A percentile compares a stretch with the other conserved stretches of the same genome.
These are phyloP conservation scores for Zaprionus lachaisei DNA, from an alignment of 1,140 invertebrate species.

Conservation along the genomic window DNA sequence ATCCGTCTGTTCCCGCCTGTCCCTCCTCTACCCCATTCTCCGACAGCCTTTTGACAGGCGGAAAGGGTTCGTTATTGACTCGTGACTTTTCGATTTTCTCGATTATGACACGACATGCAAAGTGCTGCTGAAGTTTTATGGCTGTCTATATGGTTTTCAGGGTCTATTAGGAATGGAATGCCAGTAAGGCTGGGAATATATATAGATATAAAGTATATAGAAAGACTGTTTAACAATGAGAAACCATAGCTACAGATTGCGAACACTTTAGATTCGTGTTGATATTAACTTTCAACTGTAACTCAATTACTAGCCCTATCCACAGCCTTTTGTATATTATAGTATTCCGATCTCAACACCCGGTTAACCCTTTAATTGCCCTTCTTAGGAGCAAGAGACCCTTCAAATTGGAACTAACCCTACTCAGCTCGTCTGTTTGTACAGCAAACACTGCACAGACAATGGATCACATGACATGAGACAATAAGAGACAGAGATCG, in stretches of 20 bases:
- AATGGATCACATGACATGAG: constrained; percentile 57
- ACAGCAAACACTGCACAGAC: constrained; percentile 28
- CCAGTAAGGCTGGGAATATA: neutral
- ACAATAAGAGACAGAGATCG: constrained; percentile 35
- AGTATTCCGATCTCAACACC: constrained; percentile 10
- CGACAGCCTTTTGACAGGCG: constrained; percentile 55
- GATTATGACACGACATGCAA: constrained; percentile 49
- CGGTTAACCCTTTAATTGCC: constrained; percentile 55
- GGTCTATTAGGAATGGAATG: neutral
- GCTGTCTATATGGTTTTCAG: constrained; percentile 21
- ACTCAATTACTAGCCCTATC: neutral
- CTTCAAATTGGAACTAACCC: constrained; percentile 21
- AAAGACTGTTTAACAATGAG: neutral
- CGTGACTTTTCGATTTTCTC: constrained; percentile 39
- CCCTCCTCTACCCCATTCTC: neutral
- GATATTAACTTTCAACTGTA: neutral
- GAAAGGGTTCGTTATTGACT: constrained; percentile 67
- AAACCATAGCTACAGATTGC: neutral
- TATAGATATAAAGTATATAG: neutral
- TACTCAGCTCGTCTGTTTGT: constrained; percentile 15
- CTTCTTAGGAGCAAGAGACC: constrained; percentile 32
- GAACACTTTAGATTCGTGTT: neutral
- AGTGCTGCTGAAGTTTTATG: constrained; percentile 11
- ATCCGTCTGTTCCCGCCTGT: neutral
- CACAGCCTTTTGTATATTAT: neutral